A percentile compares a stretch with the other conserved stretches of the same genome.
phyloP scores from a whole-genome alignment of 2,113 vertebrate genomes.

The Tricholaema leucomelas region DNA sequence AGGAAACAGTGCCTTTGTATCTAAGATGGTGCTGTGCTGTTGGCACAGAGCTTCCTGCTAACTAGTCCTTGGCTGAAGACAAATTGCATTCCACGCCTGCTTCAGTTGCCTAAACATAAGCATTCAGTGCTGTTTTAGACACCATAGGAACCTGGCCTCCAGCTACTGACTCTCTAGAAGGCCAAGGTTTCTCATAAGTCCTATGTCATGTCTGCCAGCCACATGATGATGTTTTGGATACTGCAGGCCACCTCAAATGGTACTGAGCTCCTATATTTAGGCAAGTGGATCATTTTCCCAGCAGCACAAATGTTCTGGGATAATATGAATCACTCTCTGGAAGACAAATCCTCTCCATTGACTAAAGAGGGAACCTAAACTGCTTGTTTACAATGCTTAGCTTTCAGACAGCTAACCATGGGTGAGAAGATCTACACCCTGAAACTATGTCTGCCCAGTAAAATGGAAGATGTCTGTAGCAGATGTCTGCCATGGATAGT shows the following conservation, averaged over 20 bases:
- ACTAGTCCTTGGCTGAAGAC: neutral
- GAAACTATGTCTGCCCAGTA: neutral
- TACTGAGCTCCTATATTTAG: conserved; percentile 46
- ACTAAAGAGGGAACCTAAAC: neutral
- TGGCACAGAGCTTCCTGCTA: neutral
- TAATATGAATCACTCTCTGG: conserved; percentile 25
- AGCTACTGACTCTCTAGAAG: neutral
- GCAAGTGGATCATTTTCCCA: neutral
- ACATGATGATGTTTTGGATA: neutral
- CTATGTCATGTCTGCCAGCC: neutral
- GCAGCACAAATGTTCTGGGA: conserved; percentile 18
- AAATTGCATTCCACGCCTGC: neutral
- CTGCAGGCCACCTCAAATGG: neutral
- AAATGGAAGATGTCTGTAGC: neutral
- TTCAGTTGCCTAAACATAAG: neutral
- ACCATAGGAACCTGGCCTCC: neutral
- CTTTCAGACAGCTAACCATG: neutral
- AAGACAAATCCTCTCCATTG: neutral
- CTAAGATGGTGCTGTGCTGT: neutral
- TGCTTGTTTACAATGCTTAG: neutral
- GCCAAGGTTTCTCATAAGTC: neutral
- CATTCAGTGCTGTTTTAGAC: neutral
- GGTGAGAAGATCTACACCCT: neutral
- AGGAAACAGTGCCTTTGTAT: neutral
- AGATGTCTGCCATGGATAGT: neutral